Base-by-base conservation (phyloP, 2,888 invertebrate genomes). In the Anoplius nigerrimus region DNA sequence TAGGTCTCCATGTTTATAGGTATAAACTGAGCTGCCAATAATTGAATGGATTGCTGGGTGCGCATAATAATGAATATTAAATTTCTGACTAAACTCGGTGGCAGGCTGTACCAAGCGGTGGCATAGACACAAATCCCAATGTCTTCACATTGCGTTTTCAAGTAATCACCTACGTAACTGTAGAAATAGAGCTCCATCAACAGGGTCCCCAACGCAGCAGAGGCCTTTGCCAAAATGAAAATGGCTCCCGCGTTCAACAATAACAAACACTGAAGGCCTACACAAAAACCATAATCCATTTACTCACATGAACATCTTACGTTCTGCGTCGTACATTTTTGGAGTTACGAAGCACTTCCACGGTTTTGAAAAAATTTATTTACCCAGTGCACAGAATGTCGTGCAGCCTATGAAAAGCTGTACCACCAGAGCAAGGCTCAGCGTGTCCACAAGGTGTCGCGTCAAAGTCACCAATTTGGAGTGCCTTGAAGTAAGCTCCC, bases 321-420 rank as follows among this genome's bases (percentile, higher is more conserved):
- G 34, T 11, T 6, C 6, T 24, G 11, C 11, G 8, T 13, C 1
- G 4, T 6, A 6, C 2, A 13, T 11, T 34, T 34, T 34, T 34
- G 5, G 65, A 34, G 8, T 8, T 11, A 6, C 34, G 24, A 6
- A 34, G 0, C 18, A 5, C 0, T 22, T 6, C 18, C 13, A 5
- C 1, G 13, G 6, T 42, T 42, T 8, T 42, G 8, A 13, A 42
- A n/a, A n/a, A n/a, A n/a, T 2, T 48, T 48, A 6, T 8, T 64
- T 57, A 67, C 62, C 67, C 11, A 53, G 22, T 1, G 58, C 18
- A 3, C 67, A 58, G 22, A 67, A 46, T 34, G 58, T 15, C 15
- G 43, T 2, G 15, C 58, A 62, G 22, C 54, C 42, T 22, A 67
- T 6, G n/a, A 51, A 4, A 1, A 63, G 2, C 53, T 67, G 67